Percentiles rank a stretch among this genome's conserved stretches.
phyloP scores from a whole-genome alignment of 2,797 vertebrate genomes.

The Xyrichtys novacula region DNA sequence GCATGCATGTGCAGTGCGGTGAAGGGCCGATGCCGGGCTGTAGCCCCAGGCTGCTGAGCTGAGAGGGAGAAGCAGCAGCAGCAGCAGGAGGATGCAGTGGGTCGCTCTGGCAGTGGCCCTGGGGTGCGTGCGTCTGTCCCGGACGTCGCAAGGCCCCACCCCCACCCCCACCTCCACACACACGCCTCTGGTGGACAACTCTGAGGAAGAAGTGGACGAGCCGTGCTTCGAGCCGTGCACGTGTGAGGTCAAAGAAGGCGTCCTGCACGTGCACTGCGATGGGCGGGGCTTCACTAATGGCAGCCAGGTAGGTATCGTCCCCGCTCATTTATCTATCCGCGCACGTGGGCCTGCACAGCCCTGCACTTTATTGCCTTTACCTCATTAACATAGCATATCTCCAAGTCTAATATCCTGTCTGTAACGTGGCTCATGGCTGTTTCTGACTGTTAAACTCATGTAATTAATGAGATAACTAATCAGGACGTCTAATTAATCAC shows the following conservation, averaged over 20 bases:
- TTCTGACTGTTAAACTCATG: conserved; percentile 75
- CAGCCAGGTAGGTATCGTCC: conserved; percentile 78
- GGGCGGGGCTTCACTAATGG: conserved; percentile 94
- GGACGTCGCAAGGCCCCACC: conserved; percentile 77
- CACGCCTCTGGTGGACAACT: conserved; percentile 85
- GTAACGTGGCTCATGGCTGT: conserved; percentile 83
- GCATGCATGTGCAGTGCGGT: conserved; percentile 74
- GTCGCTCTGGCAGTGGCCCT: conserved; percentile 81
- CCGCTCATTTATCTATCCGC: neutral
- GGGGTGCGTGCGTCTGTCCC: conserved; percentile 76
- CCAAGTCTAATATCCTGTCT: conserved; percentile 73
- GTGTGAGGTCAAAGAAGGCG: conserved; percentile 97
- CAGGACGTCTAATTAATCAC: conserved; percentile 73
- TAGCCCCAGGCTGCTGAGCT: conserved; percentile 81
- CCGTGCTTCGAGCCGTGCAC: conserved; percentile 92
- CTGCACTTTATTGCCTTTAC: conserved; percentile 24
- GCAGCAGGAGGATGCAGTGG: conserved; percentile 85
- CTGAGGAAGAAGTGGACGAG: conserved; percentile 86
- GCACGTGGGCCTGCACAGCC: conserved; percentile 5
- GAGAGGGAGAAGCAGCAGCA: conserved; percentile 69
- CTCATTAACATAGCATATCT: conserved; percentile 47
- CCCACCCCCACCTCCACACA: conserved; percentile 83
- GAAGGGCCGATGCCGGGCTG: conserved; percentile 78
- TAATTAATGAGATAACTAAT: conserved; percentile 76
- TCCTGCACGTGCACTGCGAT: conserved; percentile 98